Percentiles rank a stretch among this genome's conserved stretches.
Evolutionary conservation across 1,140 invertebrate genomes (phyloP).

Genomic region (Philotrypesis tridentata): DNA sequence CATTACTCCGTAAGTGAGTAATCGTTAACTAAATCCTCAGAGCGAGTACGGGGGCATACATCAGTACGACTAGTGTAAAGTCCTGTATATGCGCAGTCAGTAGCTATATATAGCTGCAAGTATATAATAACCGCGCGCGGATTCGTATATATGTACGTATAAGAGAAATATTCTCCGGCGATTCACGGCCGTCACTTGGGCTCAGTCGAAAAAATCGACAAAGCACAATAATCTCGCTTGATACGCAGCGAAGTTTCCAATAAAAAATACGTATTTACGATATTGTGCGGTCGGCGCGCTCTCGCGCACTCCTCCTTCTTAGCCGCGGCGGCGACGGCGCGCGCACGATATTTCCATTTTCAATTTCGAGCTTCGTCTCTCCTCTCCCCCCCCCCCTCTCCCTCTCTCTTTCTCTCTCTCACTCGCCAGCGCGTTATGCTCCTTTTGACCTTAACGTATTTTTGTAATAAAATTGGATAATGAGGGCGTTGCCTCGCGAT

Average conservation of each 20-base stretch:
- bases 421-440: not conserved
- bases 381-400: no score
- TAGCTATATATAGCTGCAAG: no score
- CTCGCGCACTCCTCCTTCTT: not conserved
- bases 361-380: constrained; percentile 41
- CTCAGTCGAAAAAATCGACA: constrained; percentile 33
- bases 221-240: constrained; percentile 34
- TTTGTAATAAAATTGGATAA: constrained; percentile 58
- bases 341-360: constrained; percentile 51
- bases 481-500: constrained; percentile 56
- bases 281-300: not conserved
- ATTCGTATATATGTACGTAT: not conserved
- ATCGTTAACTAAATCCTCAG: no score
- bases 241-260: constrained; percentile 12
- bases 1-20: no score
- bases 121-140: no score
- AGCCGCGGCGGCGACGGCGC: not conserved
- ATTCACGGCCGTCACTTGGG: constrained; percentile 26
- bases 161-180: constrained; percentile 11
- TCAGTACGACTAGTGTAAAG: no score
- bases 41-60: no score
- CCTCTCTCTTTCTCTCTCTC: no score
- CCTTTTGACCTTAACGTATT: constrained; percentile 45
- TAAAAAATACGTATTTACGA: constrained; percentile 34
- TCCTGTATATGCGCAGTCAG: no score